Evolutionary conservation across 2,888 invertebrate species (phyloP), one percentile per base, ranked within the genome.

Genomic region (Penaeus monodon): DNA sequence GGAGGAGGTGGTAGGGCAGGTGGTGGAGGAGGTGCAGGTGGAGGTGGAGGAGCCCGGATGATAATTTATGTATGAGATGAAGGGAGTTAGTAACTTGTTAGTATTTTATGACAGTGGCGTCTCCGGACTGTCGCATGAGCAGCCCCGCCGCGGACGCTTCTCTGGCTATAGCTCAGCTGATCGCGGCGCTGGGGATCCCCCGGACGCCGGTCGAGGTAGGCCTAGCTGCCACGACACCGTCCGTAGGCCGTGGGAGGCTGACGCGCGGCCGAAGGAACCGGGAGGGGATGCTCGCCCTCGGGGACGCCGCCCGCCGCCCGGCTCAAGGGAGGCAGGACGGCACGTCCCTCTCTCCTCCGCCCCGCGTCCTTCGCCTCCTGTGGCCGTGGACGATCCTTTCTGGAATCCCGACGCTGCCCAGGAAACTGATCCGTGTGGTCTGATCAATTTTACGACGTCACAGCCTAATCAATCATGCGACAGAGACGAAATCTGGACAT

Each of bases 51-150:
- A 70, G 44, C 38, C 80, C 14, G 33, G 33, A 64, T 29, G 63
- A 64, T 86, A 86, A 86, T 86, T 86, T 86, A 86, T 86, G 86
- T 86, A 86, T 86, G 86, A 86, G 86, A 86, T 86, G 86, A 86
- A 81, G 77, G 63, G 86, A 86, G 86, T 86, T 86, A 86, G 81
- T 86, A 86, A 65, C 86, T 86, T 86, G 81, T 86, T 86, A 86
- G 86, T 86, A 86, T 86, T 86, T 86, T 86, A 86, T 81, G 86
- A 73, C 81, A 66, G 86, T 38, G 86, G 81, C 81, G 70, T 81
- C 81, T 82, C 86, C 77, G 74, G 84, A 38, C 84, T 57, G 33
- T 57, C 33, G 78, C 78, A 78, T 33, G 65, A 38, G n/a, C 65
- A n/a, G 63, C 22, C 68, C 79, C 63, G 82, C 77, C 82, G 64